These are phyloP conservation scores for Steromphala cineraria DNA, from an alignment of 2,888 invertebrate genomes.

Conservation along the genomic window DNA sequence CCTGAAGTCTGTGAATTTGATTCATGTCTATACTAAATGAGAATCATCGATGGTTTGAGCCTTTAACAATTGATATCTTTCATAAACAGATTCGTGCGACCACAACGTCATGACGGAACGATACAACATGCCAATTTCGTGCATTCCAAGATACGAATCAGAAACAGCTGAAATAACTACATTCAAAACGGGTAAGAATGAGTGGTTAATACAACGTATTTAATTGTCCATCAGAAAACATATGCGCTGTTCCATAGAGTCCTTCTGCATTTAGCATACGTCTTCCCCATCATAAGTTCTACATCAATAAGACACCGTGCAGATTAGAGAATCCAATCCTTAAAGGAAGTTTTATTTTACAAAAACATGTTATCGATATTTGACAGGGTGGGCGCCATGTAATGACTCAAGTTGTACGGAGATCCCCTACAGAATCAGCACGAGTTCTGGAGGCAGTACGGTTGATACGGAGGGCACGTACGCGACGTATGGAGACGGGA, in stretches of 20 bases:
- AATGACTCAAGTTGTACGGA: neutral
- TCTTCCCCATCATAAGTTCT: too few relatives aligned
- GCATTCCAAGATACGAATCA: neutral
- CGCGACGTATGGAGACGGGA: constrained; percentile 34
- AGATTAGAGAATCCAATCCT: neutral
- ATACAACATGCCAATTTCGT: neutral
- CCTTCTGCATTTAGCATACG: too few relatives aligned
- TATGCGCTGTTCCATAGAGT: too few relatives aligned
- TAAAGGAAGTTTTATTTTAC: too few relatives aligned
- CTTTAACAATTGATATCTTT: neutral
- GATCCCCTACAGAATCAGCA: neutral
- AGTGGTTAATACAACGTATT: too few relatives aligned
- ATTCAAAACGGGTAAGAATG: constrained; percentile 5
- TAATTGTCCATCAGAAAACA: too few relatives aligned
- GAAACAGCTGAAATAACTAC: neutral
- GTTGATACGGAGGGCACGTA: constrained; percentile 22
- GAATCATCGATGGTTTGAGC: too few relatives aligned
- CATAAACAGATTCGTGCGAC: neutral
- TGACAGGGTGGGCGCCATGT: too few relatives aligned
- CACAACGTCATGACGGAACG: neutral
- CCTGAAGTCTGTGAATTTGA: too few relatives aligned
- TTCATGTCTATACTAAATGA: too few relatives aligned
- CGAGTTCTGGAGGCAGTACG: neutral
- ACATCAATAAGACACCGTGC: too few relatives aligned
- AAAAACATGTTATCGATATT: too few relatives aligned